Evolutionary conservation across 2,113 vertebrate species (phyloP), one percentile per base, ranked within the genome.

Genomic region (Apus apus): DNA sequence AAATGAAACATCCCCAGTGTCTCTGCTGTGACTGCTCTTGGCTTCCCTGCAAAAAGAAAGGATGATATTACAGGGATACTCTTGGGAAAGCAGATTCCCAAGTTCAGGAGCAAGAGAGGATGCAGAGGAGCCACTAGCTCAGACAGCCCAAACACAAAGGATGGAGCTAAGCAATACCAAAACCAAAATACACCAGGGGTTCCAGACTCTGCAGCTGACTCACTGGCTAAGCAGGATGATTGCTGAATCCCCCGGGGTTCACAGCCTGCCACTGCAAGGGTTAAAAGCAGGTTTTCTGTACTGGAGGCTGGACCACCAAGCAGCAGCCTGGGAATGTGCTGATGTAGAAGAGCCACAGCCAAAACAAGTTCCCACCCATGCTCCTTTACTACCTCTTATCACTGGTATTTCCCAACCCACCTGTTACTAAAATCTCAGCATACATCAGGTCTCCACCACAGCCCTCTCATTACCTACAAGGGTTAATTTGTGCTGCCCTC

Each of bases 221-320:
- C 51, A 46, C 48, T 0, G 0, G 17, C 13, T 54, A 48, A 15
- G 43, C 6, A 34, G 8, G 50, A 27, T 1, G 1, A 34, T 32
- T 0, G 0, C 67, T 27, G 36, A 65, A 16, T 26, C 0, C 0
- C 26, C 0, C 0, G 2, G 4, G 34, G 40, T 60, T 74, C 53
- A 10, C 67, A 43, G 29, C 43, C 56, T 30, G 16, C 38, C 26
- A 38, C 30, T 17, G 11, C 2, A 72, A 26, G 3, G 22, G 8
- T 11, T 19, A 70, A 27, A 45, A 51, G 45, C 89, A 90, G 10
- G 2, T 2, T 11, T n/a, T 17, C 66, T 54, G 13, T 9, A 17
- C 22, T 45, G 1, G 0, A 13, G 17, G 9, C 32, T 54, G 30
- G 19, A 11, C 45, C n/a, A 51, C 21, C 3, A 2, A 1, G 3